Evolutionary conservation across 2,888 invertebrate species (phyloP).

Genomic region (Cerastoderma edule): DNA sequence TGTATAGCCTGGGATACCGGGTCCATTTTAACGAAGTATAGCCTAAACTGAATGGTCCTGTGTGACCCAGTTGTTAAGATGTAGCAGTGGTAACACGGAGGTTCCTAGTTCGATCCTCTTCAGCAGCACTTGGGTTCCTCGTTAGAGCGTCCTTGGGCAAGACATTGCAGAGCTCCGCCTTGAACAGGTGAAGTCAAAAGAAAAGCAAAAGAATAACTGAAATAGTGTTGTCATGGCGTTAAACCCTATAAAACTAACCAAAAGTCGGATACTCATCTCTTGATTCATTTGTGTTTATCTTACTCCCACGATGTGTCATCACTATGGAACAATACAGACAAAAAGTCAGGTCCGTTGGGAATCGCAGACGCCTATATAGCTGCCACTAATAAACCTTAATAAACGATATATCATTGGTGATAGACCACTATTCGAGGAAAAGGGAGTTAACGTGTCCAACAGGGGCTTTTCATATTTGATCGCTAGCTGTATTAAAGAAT

Average conservation of each 20-base stretch:
- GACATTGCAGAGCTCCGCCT: background rate
- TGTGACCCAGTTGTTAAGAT: no score
- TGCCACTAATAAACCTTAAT: background rate
- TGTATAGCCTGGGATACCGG: background rate
- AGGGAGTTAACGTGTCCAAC: no score
- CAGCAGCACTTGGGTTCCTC: no score
- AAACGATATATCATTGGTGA: background rate
- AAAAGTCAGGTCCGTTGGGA: background rate
- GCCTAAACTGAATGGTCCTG: no score
- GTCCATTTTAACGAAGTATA: background rate
- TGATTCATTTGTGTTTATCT: background rate
- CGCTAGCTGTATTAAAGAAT: no score
- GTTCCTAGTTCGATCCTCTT: no score
- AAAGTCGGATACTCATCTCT: background rate
- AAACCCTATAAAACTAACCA: background rate
- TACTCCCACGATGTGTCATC: background rate
- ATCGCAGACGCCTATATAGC: background rate
- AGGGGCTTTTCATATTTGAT: no score
- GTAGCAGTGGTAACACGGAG: no score
- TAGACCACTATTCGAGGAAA: no score
- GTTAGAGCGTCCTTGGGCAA: no score
- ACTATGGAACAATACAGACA: background rate
- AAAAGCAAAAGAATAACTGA: background rate
- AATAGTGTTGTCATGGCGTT: no score
- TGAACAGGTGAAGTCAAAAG: background rate